Evolutionary conservation across 2,888 invertebrate species (phyloP).

Genomic region (Anoplius nigerrimus): DNA sequence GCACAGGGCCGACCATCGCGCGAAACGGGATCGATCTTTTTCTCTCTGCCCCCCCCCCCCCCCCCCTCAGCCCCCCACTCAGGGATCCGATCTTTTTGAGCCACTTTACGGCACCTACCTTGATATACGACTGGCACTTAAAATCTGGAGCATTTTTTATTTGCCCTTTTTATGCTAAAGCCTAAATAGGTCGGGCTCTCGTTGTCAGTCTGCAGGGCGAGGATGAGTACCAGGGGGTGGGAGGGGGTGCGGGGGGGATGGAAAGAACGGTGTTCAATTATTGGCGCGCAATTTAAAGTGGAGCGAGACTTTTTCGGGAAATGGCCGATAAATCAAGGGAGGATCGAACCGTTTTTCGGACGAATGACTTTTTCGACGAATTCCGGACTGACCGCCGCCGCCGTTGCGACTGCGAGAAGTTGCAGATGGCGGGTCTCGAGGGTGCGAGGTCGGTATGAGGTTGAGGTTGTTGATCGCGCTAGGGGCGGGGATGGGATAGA

Average conservation of each 20-base stretch:
- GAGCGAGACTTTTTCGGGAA: conserved; percentile 13
- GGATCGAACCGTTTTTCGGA: conserved; percentile 22
- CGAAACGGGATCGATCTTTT: conserved; percentile 45
- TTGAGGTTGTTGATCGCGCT: no score
- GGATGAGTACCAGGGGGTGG: no score
- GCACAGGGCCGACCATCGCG: background rate
- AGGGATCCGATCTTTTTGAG: background rate
- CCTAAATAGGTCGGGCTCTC: no score
- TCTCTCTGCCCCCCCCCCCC: conserved; percentile 21
- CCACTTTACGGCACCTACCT: background rate
- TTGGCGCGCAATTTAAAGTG: conserved; percentile 20
- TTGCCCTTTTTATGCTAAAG: conserved; percentile 10
- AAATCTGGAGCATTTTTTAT: conserved; percentile 58
- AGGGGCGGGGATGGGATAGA: no score
- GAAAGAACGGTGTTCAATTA: no score
- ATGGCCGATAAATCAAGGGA: background rate
- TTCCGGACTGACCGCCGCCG: no score
- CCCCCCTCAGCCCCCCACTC: background rate
- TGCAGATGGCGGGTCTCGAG: no score
- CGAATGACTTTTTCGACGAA: no score
- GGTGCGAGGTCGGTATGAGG: no score
- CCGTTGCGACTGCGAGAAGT: no score
- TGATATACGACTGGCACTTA: conserved; percentile 58
- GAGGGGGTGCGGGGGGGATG: no score
- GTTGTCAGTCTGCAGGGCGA: no score